These are phyloP conservation scores for Anarsia innoxiella DNA, from an alignment of 2,888 invertebrate genomes.

Conservation along the genomic window DNA sequence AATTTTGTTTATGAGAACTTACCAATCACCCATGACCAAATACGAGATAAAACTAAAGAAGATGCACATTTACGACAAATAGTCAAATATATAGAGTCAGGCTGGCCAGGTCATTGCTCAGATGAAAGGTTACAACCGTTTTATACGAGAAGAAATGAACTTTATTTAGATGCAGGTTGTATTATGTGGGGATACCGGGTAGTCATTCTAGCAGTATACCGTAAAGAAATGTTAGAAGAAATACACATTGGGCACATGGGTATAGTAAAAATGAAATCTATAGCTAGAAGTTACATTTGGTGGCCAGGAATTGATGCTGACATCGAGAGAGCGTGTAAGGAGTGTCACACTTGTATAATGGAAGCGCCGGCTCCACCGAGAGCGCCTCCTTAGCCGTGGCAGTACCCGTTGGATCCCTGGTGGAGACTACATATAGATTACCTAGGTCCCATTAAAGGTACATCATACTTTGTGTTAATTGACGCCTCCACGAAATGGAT, in stretches of 20 bases:
- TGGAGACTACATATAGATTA: too few relatives aligned
- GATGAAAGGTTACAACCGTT: constrained; percentile 13
- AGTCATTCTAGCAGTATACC: constrained; percentile 7
- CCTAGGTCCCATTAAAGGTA: too few relatives aligned
- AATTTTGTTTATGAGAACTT: constrained; percentile 13
- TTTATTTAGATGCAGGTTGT: constrained; percentile 14
- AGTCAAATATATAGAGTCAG: constrained; percentile 11
- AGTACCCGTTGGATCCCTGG: too few relatives aligned
- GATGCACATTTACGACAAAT: constrained; percentile 13
- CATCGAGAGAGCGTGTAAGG: constrained; percentile 10
- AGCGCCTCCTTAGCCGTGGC: too few relatives aligned
- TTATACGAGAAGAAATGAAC: constrained; percentile 12
- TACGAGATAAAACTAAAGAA: constrained; percentile 12
- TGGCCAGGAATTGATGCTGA: not conserved
- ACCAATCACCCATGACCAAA: constrained; percentile 11
- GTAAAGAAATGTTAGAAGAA: not conserved
- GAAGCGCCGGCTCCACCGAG: not conserved
- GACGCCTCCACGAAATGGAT: constrained; percentile 22
- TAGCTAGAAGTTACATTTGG: not conserved
- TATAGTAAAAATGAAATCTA: constrained; percentile 14
- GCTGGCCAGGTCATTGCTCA: constrained; percentile 17
- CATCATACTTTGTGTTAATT: constrained; percentile 17
- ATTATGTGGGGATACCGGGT: constrained; percentile 19
- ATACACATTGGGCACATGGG: constrained; percentile 5
- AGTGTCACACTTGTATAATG: constrained; percentile 11